Conservation (phyloP, 2,797 vertebrate genomes). For the Kryptopterus vitreolus region DNA sequence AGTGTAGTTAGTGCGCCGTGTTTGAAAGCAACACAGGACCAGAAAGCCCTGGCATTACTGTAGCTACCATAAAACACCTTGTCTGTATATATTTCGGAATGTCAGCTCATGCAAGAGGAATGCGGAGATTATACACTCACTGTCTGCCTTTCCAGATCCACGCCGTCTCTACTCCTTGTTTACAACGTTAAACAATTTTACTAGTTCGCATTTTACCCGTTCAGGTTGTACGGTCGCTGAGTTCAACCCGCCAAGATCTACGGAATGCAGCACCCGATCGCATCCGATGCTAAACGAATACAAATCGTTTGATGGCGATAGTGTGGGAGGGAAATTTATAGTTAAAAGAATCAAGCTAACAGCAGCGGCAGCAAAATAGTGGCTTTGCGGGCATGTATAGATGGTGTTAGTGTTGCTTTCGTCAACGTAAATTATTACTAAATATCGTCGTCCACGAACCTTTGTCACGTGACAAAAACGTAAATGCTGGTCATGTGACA, state of each 20-base stretch:
- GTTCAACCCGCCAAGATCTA: not conserved
- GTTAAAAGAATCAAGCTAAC: not conserved
- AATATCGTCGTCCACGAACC: too few relatives aligned
- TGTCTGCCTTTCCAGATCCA: not conserved
- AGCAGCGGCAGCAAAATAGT: not conserved
- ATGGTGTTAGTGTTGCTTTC: too few relatives aligned
- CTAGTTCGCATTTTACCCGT: not conserved
- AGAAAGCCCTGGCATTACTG: slow-evolving; percentile 44
- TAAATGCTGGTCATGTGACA: too few relatives aligned
- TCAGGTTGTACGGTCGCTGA: not conserved
- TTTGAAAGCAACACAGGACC: slow-evolving; percentile 24
- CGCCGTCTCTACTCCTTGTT: not conserved
- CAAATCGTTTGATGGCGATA: not conserved
- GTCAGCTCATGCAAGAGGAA: slow-evolving; percentile 18
- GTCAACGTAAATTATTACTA: too few relatives aligned
- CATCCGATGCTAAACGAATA: not conserved
- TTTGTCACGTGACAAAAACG: too few relatives aligned
- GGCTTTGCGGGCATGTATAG: not conserved
- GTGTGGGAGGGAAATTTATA: too few relatives aligned
- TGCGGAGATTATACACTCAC: not conserved
- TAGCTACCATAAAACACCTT: slow-evolving; percentile 40
- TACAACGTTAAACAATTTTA: not conserved
- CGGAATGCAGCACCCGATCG: not conserved
- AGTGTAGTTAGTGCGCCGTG: slow-evolving; percentile 15
- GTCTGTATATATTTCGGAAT: slow-evolving; percentile 40